Percentiles rank a stretch among this genome's conserved stretches.
These are phyloP conservation scores for Columba guinea DNA, from an alignment of 2,797 vertebrate species.

Conservation along the genomic window DNA sequence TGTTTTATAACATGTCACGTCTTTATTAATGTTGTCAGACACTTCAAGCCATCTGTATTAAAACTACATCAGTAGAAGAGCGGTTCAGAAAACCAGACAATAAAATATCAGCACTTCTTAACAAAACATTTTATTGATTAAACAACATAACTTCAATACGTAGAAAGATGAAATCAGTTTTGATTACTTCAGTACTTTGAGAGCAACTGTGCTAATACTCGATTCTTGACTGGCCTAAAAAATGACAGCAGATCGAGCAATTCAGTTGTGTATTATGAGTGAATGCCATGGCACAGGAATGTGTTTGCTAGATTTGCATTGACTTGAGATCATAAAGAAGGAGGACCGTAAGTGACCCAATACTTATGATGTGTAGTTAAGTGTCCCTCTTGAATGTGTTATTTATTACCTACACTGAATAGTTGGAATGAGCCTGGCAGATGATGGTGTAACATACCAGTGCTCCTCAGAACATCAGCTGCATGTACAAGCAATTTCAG, in stretches of 20 bases:
- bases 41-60: neutral
- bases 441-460: neutral
- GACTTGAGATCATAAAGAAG: neutral
- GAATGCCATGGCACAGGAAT: neutral
- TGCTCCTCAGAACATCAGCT: neutral
- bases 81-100: neutral
- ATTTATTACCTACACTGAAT: neutral
- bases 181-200: neutral
- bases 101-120: neutral
- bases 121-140: neutral
- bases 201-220: neutral
- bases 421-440: neutral
- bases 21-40: neutral
- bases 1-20: neutral
- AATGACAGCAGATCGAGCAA: neutral
- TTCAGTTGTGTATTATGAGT: neutral
- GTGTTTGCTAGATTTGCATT: neutral
- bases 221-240: neutral
- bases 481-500: neutral
- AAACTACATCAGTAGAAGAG: neutral
- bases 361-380: neutral
- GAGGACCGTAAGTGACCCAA: neutral
- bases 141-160: neutral
- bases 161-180: neutral
- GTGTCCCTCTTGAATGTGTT: neutral